These are phyloP conservation scores for Nomia melanderi DNA, from an alignment of 1,140 invertebrate species.

Conservation along the genomic window DNA sequence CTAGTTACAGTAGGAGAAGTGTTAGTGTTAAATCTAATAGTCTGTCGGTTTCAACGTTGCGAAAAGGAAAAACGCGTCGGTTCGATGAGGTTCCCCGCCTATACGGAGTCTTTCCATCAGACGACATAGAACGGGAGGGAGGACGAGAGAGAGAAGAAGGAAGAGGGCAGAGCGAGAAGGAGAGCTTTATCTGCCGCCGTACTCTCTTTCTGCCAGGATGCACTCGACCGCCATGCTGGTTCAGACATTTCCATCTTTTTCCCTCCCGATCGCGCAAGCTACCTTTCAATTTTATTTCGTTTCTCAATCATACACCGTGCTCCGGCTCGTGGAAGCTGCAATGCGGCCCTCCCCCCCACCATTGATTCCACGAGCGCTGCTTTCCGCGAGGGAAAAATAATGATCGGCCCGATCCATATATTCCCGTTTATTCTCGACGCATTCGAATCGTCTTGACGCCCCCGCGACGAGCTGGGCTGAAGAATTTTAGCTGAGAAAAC, in stretches of 20 bases:
- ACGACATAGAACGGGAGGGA: neutral
- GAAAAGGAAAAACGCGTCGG: neutral
- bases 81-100: neutral
- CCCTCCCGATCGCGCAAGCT: slow-evolving; percentile 7
- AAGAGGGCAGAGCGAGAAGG: neutral
- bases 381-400: slow-evolving; percentile 15
- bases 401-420: neutral
- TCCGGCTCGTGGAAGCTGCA: slow-evolving; percentile 33
- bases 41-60: neutral
- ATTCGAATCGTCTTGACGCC: neutral
- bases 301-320: slow-evolving; percentile 42
- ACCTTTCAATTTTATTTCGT: slow-evolving; percentile 59
- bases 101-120: neutral
- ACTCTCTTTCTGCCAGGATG: slow-evolving; percentile 47
- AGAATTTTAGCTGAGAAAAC: no score
- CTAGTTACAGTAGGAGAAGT: no score
- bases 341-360: slow-evolving; percentile 20
- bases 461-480: no score
- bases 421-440: no score
- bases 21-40: neutral
- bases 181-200: slow-evolving; percentile 16
- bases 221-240: slow-evolving; percentile 45
- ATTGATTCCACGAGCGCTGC: slow-evolving; percentile 28
- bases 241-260: slow-evolving; percentile 57
- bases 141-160: neutral